Percentiles rank a stretch among this genome's conserved stretches.
Evolutionary conservation across 1,140 invertebrate species (phyloP).

Genomic region (Drosophila sturtevanti): DNA sequence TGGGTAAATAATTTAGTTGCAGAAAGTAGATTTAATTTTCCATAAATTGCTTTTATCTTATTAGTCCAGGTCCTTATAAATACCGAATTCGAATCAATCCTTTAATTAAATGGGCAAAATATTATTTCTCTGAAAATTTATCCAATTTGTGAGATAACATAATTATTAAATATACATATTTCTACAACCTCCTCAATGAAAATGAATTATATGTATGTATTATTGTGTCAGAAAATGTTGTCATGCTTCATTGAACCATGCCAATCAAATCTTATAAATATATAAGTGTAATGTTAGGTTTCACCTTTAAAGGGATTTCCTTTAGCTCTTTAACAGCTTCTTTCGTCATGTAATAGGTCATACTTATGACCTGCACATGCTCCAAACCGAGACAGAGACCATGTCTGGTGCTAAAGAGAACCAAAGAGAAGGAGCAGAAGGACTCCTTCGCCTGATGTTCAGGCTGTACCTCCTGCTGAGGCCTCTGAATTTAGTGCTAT

Average conservation of each 20-base stretch:
- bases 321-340: slow-evolving; percentile 52
- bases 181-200: background rate
- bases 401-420: background rate
- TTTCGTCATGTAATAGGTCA: slow-evolving; percentile 72
- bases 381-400: slow-evolving; percentile 7
- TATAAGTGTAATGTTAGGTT: background rate
- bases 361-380: slow-evolving; percentile 51
- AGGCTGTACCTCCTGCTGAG: slow-evolving; percentile 1
- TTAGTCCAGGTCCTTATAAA: no score
- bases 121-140: no score
- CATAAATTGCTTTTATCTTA: no score
- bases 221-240: background rate
- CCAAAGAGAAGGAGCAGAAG: background rate
- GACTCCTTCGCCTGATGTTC: background rate
- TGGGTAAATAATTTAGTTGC: no score
- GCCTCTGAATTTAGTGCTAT: slow-evolving; percentile 54
- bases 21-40: no score
- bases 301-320: slow-evolving; percentile 3
- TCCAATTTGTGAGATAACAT: no score
- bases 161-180: no score
- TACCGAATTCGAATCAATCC: no score
- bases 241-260: background rate
- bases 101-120: no score
- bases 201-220: background rate
- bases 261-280: background rate